Conservation (phyloP, 2,888 invertebrate genomes). For the Entomobrya proxima region DNA sequence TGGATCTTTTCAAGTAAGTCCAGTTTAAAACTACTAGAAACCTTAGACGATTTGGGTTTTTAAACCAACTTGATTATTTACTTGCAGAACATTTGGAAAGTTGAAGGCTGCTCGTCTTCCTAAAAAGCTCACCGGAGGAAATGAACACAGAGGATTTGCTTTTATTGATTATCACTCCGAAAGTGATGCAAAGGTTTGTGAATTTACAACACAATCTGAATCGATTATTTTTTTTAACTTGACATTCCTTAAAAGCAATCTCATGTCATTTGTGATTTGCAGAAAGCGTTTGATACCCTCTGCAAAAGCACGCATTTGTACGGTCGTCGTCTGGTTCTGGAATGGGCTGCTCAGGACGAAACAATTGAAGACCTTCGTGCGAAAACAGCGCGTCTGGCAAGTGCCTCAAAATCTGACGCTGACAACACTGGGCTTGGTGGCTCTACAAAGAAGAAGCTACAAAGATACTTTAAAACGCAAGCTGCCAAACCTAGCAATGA, state of each 20-base stretch:
- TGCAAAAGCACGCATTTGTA: conserved; percentile 98
- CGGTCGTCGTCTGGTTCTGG: conserved; percentile 94
- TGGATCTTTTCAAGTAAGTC: conserved; percentile 91
- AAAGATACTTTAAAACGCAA: conserved; percentile 64
- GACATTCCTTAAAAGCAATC: background rate
- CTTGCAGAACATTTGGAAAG: conserved; percentile 91
- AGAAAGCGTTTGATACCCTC: conserved; percentile 94
- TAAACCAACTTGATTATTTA: conserved; percentile 57
- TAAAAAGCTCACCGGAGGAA: conserved; percentile 88
- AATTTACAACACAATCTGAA: background rate
- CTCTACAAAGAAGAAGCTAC: conserved; percentile 68
- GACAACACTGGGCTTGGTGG: conserved; percentile 33
- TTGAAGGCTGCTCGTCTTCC: conserved; percentile 93
- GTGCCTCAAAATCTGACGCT: background rate
- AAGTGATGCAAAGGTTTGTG: conserved; percentile 91
- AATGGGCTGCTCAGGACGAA: conserved; percentile 92
- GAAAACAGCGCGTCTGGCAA: conserved; percentile 84
- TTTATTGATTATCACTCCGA: conserved; percentile 95
- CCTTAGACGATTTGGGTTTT: background rate
- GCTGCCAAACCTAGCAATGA: conserved; percentile 20
- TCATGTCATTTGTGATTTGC: conserved; percentile 76
- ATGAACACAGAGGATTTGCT: conserved; percentile 95
- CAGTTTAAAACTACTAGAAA: background rate
- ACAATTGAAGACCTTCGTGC: conserved; percentile 88
- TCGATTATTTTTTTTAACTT: background rate